Conservation (phyloP, 2,797 vertebrate genomes). For the Hafferia zeledoni region DNA sequence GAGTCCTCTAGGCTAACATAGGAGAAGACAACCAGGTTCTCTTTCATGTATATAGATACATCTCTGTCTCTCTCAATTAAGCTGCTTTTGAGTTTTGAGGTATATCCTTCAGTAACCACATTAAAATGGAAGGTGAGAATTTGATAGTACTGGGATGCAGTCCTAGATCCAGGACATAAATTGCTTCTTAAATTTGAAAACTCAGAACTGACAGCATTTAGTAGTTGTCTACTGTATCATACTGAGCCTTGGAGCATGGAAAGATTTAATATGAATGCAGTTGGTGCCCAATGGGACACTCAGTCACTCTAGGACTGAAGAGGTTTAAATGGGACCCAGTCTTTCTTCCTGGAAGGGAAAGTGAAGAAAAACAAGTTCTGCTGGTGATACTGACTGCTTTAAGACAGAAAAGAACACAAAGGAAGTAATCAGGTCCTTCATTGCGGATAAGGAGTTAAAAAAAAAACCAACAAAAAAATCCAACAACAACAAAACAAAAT, state of each 20-base stretch:
- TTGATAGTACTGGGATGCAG: background rate
- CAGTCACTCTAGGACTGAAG: background rate
- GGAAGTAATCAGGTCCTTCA: background rate
- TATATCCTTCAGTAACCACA: background rate
- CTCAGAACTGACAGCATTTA: background rate
- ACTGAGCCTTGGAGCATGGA: background rate
- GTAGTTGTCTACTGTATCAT: background rate
- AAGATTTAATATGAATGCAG: background rate
- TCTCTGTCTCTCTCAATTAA: background rate
- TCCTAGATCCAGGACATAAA: background rate
- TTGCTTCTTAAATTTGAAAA: background rate
- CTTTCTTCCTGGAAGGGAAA: background rate
- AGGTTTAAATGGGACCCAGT: background rate
- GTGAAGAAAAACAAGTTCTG: background rate
- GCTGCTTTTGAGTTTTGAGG: background rate
- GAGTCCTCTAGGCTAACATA: background rate
- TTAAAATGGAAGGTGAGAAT: background rate
- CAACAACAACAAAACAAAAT: too few species aligned
- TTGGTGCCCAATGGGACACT: background rate
- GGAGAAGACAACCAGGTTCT: background rate
- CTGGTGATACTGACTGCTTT: background rate
- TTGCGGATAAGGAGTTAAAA: background rate
- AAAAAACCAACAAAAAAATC: too few species aligned
- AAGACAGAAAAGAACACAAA: background rate
- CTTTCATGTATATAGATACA: fast-evolving